Percentiles rank a stretch among this genome's conserved stretches.
These are phyloP conservation scores for Theocolax elegans DNA, from an alignment of 1,140 invertebrate genomes.

Conservation along the genomic window DNA sequence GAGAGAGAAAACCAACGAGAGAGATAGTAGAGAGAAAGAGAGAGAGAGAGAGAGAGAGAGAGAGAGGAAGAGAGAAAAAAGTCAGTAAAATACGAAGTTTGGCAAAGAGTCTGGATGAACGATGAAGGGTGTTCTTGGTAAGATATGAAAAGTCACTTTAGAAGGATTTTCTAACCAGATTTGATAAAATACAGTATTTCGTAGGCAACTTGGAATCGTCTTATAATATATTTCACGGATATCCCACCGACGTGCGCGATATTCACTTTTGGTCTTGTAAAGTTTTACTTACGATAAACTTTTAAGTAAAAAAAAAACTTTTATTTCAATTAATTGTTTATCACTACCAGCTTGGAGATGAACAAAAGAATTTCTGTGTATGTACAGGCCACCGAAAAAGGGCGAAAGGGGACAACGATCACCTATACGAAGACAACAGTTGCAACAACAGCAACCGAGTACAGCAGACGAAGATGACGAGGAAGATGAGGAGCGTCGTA, in stretches of 20 bases:
- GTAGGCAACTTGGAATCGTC: no score
- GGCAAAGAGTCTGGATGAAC: neutral
- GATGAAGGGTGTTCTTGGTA: neutral
- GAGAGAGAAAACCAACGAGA: no score
- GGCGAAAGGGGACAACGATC: constrained; percentile 1
- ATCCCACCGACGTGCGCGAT: no score
- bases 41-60: neutral
- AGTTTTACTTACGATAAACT: no score
- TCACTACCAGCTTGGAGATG: no score
- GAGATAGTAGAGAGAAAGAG: no score
- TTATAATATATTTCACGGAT: no score
- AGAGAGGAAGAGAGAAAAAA: neutral
- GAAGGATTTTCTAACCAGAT: neutral
- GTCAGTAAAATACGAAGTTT: neutral
- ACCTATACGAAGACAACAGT: neutral
- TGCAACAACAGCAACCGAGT: neutral
- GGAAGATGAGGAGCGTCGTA: neutral
- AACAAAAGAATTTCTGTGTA: no score
- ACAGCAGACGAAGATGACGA: constrained; percentile 25
- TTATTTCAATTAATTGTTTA: no score
- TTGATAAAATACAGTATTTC: no score
- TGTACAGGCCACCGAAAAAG: constrained; percentile 3
- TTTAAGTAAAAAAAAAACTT: no score
- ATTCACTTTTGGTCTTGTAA: no score
- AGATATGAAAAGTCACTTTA: constrained; percentile 4